Base-by-base conservation (phyloP, 64 coral and sea anemone species). In the Actinia tenebrosa region DNA sequence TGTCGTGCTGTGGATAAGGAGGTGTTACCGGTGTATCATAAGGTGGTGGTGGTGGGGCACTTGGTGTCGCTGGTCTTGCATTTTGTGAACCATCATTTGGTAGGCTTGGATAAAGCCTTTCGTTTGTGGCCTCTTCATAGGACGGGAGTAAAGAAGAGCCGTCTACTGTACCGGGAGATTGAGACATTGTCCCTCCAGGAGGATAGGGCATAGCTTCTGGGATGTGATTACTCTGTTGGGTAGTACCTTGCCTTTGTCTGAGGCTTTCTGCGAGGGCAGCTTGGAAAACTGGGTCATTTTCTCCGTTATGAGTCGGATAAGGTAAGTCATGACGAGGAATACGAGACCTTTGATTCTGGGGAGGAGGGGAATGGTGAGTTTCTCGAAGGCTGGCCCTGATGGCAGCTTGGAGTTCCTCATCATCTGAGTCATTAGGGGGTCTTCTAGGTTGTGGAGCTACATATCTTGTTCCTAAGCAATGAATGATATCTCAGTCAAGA, bases 361-460 rank as follows among this genome's bases (percentile, higher is more conserved):
- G 62, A 22, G 23, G 45, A 30, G 80, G 89, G 17, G 79, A 66
- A 58, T 83, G 89, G 45, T 92, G 93, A 22, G 88, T 90, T 55
- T 98, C 96, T 75, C 80, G 87, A 11, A 95, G 90, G 86, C 96
- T 98, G 80, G 93, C 96, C 60, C 85, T 90, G 45, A 98, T 92
- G n/a, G 96, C 96, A 75, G 79, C 84, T 75, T 90, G 90, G 7
- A 98, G 80, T 86, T 91, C 90, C 50, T 94, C 96, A 92, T 95
- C 92, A 77, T 98, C 92, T 72, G 89, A 82, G 50, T 92, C 85
- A 87, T 14, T 77, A 43, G 84, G 84, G 14, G 15, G 56, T 64
- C 53, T 85, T 61, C 56, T 19, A 53, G 79, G 43, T 14, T 81
- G 79, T 53, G 43, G 79, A 14, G 79, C n/a, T 22, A 26, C 42